Evolutionary conservation across 2,888 invertebrate species (phyloP).

Genomic region (Macrophya alboannulata): DNA sequence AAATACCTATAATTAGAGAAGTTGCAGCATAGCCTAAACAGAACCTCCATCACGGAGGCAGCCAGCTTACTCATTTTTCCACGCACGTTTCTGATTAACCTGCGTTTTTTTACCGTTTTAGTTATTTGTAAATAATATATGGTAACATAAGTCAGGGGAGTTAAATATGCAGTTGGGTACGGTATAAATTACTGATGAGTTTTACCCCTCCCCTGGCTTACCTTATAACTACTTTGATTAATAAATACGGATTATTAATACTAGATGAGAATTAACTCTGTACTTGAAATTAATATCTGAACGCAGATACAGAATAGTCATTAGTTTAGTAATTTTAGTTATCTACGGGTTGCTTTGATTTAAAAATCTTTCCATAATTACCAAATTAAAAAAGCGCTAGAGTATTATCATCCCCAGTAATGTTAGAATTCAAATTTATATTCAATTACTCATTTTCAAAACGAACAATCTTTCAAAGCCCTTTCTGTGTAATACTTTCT

Average conservation of each 20-base stretch:
- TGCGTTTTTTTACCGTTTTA: slow-evolving; percentile 75
- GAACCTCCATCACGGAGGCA: slow-evolving; percentile 87
- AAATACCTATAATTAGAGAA: slow-evolving; percentile 85
- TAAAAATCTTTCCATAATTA: slow-evolving; percentile 9
- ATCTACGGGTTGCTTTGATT: slow-evolving; percentile 6
- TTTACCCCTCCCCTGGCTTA: background rate
- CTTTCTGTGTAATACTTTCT: too few species aligned
- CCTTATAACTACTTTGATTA: slow-evolving; percentile 11
- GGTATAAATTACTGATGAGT: background rate
- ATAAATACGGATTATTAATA: background rate
- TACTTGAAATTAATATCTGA: background rate
- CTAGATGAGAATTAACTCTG: slow-evolving; percentile 9
- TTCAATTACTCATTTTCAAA: background rate
- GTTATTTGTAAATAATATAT: slow-evolving; percentile 49
- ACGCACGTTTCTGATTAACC: slow-evolving; percentile 85
- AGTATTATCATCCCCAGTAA: background rate
- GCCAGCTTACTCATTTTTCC: slow-evolving; percentile 87
- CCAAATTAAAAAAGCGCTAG: slow-evolving; percentile 24
- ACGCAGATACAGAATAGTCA: slow-evolving; percentile 22
- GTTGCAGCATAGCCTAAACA: slow-evolving; percentile 88
- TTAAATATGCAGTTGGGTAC: background rate
- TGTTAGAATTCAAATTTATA: background rate
- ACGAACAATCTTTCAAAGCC: background rate
- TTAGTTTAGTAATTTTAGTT: slow-evolving; percentile 43
- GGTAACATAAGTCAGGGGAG: background rate